These are phyloP conservation scores for Hypotaenidia philippensis DNA, from an alignment of 2,797 vertebrate species.

Conservation along the genomic window DNA sequence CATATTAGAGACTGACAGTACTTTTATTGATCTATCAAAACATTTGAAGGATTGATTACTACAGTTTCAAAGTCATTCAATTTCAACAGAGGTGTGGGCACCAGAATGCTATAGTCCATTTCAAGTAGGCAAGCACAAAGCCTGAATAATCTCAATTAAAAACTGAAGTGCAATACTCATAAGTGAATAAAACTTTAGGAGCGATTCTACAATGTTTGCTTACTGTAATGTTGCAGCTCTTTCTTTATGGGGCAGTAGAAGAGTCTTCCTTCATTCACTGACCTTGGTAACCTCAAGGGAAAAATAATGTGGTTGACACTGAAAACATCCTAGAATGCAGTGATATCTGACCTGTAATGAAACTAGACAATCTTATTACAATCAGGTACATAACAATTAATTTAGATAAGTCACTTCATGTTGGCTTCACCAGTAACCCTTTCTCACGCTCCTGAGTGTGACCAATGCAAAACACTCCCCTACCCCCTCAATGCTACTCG, in stretches of 20 bases:
- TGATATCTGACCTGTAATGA: neutral
- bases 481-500: neutral
- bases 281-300: neutral
- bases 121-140: neutral
- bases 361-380: neutral
- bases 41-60: conserved; percentile 50
- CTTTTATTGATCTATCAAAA: conserved; percentile 38
- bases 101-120: neutral
- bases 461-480: neutral
- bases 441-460: neutral
- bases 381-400: neutral
- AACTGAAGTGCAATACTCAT: neutral
- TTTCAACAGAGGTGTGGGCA: neutral
- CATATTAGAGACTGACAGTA: conserved; percentile 15
- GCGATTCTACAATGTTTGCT: neutral
- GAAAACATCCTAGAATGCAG: neutral
- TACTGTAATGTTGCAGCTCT: neutral
- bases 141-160: neutral
- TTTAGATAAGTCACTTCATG: neutral
- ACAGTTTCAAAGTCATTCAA: neutral
- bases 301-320: neutral
- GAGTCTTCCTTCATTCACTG: neutral
- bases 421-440: neutral
- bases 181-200: neutral
- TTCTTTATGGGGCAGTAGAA: neutral